Evolutionary conservation across 1,140 invertebrate genomes (phyloP).

Genomic region (Drosophila aff.): DNA sequence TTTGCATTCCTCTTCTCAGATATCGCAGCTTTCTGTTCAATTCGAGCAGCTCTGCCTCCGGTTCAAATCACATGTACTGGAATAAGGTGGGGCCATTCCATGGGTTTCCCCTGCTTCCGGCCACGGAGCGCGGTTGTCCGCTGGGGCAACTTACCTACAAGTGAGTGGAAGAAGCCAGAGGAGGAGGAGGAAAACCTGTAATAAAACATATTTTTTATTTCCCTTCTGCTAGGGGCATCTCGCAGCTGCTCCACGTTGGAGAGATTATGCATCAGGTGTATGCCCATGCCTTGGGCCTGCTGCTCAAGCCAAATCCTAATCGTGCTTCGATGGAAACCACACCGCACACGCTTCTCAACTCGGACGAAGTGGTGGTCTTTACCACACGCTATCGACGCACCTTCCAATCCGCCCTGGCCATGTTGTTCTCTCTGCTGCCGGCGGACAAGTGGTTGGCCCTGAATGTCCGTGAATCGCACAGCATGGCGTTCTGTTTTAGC

Average conservation of each 20-base stretch:
- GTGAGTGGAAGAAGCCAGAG: slow-evolving; percentile 68
- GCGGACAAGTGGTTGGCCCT: slow-evolving; percentile 84
- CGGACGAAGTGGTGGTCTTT: slow-evolving; percentile 90
- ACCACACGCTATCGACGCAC: slow-evolving; percentile 94
- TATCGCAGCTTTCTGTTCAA: slow-evolving; percentile 88
- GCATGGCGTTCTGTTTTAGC: slow-evolving; percentile 93
- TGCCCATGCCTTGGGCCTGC: slow-evolving; percentile 86
- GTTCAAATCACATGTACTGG: slow-evolving; percentile 88
- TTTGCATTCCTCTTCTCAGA: slow-evolving; percentile 75
- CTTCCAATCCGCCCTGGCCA: slow-evolving; percentile 94
- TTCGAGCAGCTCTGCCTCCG: slow-evolving; percentile 85
- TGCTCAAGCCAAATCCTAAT: slow-evolving; percentile 55
- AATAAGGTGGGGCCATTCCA: slow-evolving; percentile 93
- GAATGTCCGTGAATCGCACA: slow-evolving; percentile 89
- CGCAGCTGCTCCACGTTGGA: slow-evolving; percentile 92
- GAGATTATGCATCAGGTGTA: slow-evolving; percentile 90
- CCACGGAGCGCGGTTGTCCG: slow-evolving; percentile 87
- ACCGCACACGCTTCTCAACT: slow-evolving; percentile 75
- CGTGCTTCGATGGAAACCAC: slow-evolving; percentile 58
- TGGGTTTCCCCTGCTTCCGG: slow-evolving; percentile 91
- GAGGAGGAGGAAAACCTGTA: not conserved
- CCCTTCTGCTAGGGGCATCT: slow-evolving; percentile 85
- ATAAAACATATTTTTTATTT: not conserved
- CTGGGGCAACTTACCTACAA: slow-evolving; percentile 90
- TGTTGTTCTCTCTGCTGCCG: slow-evolving; percentile 91